Conservation (phyloP, 2,888 invertebrate species). For the Troilus luridus region DNA sequence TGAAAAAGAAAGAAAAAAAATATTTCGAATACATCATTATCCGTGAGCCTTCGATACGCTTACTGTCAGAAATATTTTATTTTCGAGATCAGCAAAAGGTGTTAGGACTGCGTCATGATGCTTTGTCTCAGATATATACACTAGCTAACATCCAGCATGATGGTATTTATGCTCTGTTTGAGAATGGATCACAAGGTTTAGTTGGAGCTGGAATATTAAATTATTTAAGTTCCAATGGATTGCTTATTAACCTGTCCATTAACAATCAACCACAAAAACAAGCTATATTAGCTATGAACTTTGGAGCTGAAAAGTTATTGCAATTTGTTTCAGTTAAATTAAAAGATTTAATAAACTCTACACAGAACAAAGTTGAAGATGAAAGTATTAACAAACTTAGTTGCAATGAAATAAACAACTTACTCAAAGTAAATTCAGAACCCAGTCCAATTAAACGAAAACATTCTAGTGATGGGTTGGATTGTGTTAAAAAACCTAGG, state of each 20-base stretch:
- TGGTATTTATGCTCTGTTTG: constrained; percentile 82
- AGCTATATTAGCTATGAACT: constrained; percentile 85
- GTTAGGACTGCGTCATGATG: constrained; percentile 86
- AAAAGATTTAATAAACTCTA: constrained; percentile 59
- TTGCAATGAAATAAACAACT: not conserved
- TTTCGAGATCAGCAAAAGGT: constrained; percentile 83
- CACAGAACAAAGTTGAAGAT: constrained; percentile 3
- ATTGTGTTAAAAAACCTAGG: constrained; percentile 72
- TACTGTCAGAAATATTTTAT: constrained; percentile 89
- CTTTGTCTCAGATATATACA: constrained; percentile 89
- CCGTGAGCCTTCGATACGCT: constrained; percentile 83
- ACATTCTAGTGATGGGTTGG: not conserved
- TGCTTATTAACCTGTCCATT: constrained; percentile 83
- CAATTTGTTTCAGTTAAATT: constrained; percentile 83
- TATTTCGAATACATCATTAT: constrained; percentile 89
- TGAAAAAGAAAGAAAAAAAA: constrained; percentile 95
- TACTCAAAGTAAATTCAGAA: not conserved
- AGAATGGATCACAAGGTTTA: constrained; percentile 90
- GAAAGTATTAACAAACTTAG: not conserved
- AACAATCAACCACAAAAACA: constrained; percentile 86
- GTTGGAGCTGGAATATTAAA: constrained; percentile 87
- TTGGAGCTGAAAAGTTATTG: constrained; percentile 78
- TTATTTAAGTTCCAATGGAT: constrained; percentile 78
- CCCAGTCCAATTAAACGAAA: constrained; percentile 26
- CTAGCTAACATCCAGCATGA: constrained; percentile 85